phyloP scores from a whole-genome alignment of 2,888 invertebrate species.

The Eupsilia transversa region DNA sequence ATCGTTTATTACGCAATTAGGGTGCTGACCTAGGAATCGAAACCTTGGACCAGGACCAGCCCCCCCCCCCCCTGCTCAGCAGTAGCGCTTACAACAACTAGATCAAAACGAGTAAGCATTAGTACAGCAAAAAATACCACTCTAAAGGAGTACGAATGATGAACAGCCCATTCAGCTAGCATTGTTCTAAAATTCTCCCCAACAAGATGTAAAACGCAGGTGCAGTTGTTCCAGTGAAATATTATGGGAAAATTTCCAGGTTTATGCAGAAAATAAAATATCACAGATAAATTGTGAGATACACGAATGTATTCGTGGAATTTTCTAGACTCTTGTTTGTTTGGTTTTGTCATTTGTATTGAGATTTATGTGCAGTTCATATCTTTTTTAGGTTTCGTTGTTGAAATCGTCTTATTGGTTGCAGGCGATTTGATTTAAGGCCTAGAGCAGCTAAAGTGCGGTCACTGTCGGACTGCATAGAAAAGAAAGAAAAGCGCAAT shows the following conservation, averaged over 20 bases:
- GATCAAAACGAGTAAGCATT: neutral
- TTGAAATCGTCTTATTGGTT: neutral
- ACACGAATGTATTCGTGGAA: slow-evolving; percentile 48
- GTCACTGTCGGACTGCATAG: no score
- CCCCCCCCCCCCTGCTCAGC: no score
- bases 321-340: slow-evolving; percentile 49
- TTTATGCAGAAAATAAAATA: slow-evolving; percentile 71
- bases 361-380: slow-evolving; percentile 40
- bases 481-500: no score
- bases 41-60: no score
- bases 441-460: no score
- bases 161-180: slow-evolving; percentile 36
- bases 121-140: slow-evolving; percentile 5
- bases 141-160: slow-evolving; percentile 35
- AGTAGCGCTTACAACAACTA: neutral
- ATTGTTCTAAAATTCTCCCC: slow-evolving; percentile 64
- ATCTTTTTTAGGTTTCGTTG: slow-evolving; percentile 11
- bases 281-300: slow-evolving; percentile 66
- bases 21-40: neutral
- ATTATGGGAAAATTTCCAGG: slow-evolving; percentile 72
- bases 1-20: no score
- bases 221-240: slow-evolving; percentile 74
- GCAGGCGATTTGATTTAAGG: neutral
- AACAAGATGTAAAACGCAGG: slow-evolving; percentile 67
- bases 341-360: slow-evolving; percentile 56